Base-by-base conservation (phyloP, 1,140 invertebrate species). In the Scaptomyza pallida region DNA sequence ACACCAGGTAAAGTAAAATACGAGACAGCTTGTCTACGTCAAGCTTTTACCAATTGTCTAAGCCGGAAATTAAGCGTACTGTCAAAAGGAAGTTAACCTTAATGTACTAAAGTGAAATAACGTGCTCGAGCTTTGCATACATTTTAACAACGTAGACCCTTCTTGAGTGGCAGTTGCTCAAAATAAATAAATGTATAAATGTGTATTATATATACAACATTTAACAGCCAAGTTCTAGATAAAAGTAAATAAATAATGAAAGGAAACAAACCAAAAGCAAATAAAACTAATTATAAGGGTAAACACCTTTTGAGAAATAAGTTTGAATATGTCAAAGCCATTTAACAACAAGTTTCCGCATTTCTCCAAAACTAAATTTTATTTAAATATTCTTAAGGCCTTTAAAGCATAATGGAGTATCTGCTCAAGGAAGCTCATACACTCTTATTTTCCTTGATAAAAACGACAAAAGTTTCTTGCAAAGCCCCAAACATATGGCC, bases 101-200 rank as follows among this genome's bases (percentile, higher is more conserved):
- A 81, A 86, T 88, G 74, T 81, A 72, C 82, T 81, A 75, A 81
- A 81, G 69, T 71, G 63, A 81, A 77, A 77, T 86, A 77, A 61
- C 61, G 56, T 86, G 76, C 70, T 76, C 10, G 26, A 23, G 19
- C 15, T 26, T 51, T n/a, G 12, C 33, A 37, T 37, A 37, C 5
- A 37, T 37, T 4, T 33, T 15, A 16, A 17, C 9, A 10, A 15
- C 5, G 30, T 4, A 5, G 8, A 17, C 26, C 33, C 26, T 30
- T 30, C 6, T 30, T 8, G 26, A 30, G 8, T 30, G 26, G 26
- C 23, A 23, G 23, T 23, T 35, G 3, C 10, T 35, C 5, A 8
- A 33, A 8, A 33, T 33, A 33, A 6, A 12, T 33, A 9, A 0
- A 33, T 33, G 10, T 33, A 33, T 1, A 8, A 10, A 33, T 33